Percentiles rank a stretch among this genome's conserved stretches.
phyloP scores from a whole-genome alignment of 2,888 invertebrate genomes.

The Mesorhabditis spiculigera region DNA sequence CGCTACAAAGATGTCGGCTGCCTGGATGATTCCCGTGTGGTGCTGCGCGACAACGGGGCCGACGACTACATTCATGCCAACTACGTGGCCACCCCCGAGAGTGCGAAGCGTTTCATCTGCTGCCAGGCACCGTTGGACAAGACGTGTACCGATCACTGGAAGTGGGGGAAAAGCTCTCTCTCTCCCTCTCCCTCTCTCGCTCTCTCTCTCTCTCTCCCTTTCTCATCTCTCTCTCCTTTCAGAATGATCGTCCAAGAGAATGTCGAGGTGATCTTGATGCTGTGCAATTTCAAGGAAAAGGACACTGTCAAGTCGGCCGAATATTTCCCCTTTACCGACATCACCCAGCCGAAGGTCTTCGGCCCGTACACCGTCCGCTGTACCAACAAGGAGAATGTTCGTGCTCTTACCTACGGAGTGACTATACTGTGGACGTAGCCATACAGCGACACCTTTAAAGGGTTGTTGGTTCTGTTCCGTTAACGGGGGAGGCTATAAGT shows the following conservation, averaged over 20 bases:
- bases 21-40: conserved; percentile 29
- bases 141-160: conserved; percentile 34
- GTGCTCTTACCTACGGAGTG: no score
- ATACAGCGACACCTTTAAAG: no score
- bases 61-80: conserved; percentile 38
- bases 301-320: neutral
- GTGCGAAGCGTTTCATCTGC: conserved; percentile 32
- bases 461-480: no score
- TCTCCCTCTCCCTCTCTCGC: no score
- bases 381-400: no score
- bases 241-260: conserved; percentile 29
- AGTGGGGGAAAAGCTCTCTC: no score
- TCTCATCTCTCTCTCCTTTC: neutral
- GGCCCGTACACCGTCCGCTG: no score
- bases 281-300: conserved; percentile 32
- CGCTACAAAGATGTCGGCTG: conserved; percentile 33
- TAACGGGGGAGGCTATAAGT: no score
- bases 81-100: conserved; percentile 26
- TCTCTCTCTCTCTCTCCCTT: no score
- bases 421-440: no score
- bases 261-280: conserved; percentile 17
- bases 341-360: no score
- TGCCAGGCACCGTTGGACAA: conserved; percentile 31
- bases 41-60: conserved; percentile 18
- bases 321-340: no score